Evolutionary conservation across 64 coral and sea anemone species (phyloP), one percentile per base, ranked within the genome.

Genomic region (Exaiptasia diaphana): DNA sequence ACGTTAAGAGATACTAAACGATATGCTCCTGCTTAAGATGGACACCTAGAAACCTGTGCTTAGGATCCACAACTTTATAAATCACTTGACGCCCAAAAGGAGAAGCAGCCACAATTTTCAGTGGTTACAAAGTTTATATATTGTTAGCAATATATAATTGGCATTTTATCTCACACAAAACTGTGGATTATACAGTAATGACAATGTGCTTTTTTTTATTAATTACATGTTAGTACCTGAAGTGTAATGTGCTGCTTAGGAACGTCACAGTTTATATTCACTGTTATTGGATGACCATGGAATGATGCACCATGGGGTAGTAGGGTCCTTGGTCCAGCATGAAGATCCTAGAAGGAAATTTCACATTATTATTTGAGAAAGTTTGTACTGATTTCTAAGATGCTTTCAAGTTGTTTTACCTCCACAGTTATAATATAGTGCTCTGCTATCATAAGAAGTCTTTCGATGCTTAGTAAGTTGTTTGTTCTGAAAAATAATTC

Each of bases 391-490:
- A 57, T 4, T 10, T 0, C 13, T 24, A 22, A 27, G 0, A 42
- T 24, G 34, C 40, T 10, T 71, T 10, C n/a, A n/a, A n/a, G n/a
- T n/a, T 55, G 20, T 27, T 63, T 75, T 20, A 95, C 91, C 91
- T 95, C 91, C 29, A 95, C 91, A 45, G 91, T 82, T 24, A 89
- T 90, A 53, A 95, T 88, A 25, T 95, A 95, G 9, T 95, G 91
- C 59, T 95, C 91, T 31, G 82, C 80, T 22, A 90, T 38, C 36
- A 95, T 80, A 2, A 95, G 67, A 20, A 95, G 76, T 53, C 91
- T 83, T 46, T 95, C 91, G 38, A 95, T 77, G 85, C 74, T 95
- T 33, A 89, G 71, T 42, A 95, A 81, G 53, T 80, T 68, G 33
- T 89, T 83, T 79, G 91, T 71, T 48, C 91, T 95, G 73, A 30